These are phyloP conservation scores for Netelia fuscicornis DNA, from an alignment of 2,888 invertebrate genomes.

Conservation along the genomic window DNA sequence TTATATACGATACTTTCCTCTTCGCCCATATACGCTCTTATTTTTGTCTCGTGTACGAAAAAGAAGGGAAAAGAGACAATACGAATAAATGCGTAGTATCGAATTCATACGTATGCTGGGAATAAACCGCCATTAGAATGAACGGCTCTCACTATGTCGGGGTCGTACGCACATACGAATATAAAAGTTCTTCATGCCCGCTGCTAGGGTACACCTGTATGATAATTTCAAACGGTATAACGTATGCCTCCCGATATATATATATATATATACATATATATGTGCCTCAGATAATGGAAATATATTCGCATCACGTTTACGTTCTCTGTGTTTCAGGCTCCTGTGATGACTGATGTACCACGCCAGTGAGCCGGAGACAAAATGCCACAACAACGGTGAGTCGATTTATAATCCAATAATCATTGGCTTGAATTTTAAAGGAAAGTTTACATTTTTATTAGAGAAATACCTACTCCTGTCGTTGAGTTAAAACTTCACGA, in stretches of 20 bases:
- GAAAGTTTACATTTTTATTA: constrained; percentile 24
- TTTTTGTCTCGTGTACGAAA: background rate
- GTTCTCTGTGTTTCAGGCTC: constrained; percentile 47
- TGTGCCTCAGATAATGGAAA: background rate
- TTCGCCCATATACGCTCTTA: background rate
- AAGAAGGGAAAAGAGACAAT: background rate
- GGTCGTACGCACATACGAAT: constrained; percentile 51
- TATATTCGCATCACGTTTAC: constrained; percentile 60
- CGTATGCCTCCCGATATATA: constrained; percentile 7
- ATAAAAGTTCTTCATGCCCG: constrained; percentile 39
- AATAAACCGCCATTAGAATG: constrained; percentile 34
- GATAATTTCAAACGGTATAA: constrained; percentile 68
- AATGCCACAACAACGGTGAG: background rate
- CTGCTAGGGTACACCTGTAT: constrained; percentile 60
- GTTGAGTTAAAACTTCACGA: too few relatives aligned
- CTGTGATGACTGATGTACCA: constrained; percentile 52
- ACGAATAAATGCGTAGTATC: constrained; percentile 3
- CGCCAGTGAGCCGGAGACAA: constrained; percentile 1
- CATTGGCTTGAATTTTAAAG: constrained; percentile 35
- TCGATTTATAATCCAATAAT: constrained; percentile 28
- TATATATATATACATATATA: background rate
- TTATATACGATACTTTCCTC: background rate
- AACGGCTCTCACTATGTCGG: constrained; percentile 61
- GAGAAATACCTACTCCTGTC: too few relatives aligned
- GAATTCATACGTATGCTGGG: constrained; percentile 30